Evolutionary conservation across 2,113 vertebrate species (phyloP), one percentile per base, ranked within the genome.

Genomic region (Onychostruthus taczanowskii): DNA sequence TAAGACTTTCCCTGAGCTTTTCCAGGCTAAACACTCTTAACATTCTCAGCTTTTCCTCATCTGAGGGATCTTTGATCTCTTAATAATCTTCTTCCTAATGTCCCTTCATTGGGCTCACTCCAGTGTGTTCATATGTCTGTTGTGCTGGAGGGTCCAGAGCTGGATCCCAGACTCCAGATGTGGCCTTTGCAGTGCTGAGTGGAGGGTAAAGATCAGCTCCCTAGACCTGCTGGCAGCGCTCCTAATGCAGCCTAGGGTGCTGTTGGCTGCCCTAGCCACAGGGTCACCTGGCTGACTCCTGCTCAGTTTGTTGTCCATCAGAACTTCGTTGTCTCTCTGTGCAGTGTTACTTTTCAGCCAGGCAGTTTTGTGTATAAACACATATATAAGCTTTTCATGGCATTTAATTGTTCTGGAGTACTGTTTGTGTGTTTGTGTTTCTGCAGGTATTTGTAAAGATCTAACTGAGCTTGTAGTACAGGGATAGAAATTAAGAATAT

Each of bases 261-360:
- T 8, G 0, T 15, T 58, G 70, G 44, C 31, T 0, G 0, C 3
- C 44, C 55, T n/a, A 64, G n/a, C 46, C 43, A 24, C 43, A 16
- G 24, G 12, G 18, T 39, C 61, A 49, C 4, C 3, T 44, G 49
- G 16, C 61, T 78, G 70, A 8, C 15, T 74, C 17, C 2, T 24
- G 50, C 55, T 86, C 27, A 10, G 1, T 77, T 81, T 73, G 21
- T 39, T 79, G 39, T 28, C n/a, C 33, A 6, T 44, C 30, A 55
- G 35, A 35, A 61, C 56, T 69, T 62, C 9, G 9, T 23, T n/a
- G 14, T 56, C 26, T 44, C 28, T 64, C 13, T 44, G 16, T 70
- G 22, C 72, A 37, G 0, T 43, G 37, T 44, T 68, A 31, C n/a
- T 73, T 77, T 68, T 16, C 37, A 73, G 35, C 23, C 49, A 61